Evolutionary conservation across 2,113 vertebrate species (phyloP), one percentile per base, ranked within the genome.

Genomic region (Tetrao urogallus): DNA sequence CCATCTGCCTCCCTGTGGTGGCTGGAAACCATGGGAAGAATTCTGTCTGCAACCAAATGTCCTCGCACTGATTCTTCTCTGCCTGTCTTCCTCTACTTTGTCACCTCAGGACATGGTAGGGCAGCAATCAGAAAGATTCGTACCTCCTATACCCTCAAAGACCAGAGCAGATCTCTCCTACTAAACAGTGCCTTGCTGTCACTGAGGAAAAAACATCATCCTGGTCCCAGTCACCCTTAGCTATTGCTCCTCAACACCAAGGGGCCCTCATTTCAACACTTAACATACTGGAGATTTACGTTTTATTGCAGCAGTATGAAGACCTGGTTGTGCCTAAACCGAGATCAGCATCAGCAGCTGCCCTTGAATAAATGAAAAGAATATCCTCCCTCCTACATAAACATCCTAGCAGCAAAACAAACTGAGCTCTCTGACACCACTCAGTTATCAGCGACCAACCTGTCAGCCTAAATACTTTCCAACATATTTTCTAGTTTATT

Each of bases 141-240:
- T 45, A 63, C 11, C 70, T 38, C 11, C 66, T 87, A 67, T 14
- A 48, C 5, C 12, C 43, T 61, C 63, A 42, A 47, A 84, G 28
- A 36, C 27, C 65, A 78, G 30, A 50, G 43, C 9, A 43, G n/a
- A 77, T 71, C 10, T 36, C 11, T 38, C 32, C 78, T 17, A 65
- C 6, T 42, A n/a, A 90, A 48, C 4, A 42, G 0, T 18, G 21
- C 88, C 27, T 28, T 1, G 21, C 0, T 60, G 13, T 6, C 48
- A 50, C 0, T 17, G 17, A 82, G 11, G 6, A 77, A 12, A 12
- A 21, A 76, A 40, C 21, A 17, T 7, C 24, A 25, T 4, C n/a
- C 57, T 8, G 5, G 21, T 21, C 19, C n/a, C 43, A 18, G 67
- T 14, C n/a, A 69, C 15, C 34, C 56, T 60, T 30, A 63, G 13